These are phyloP conservation scores for Cephalopterus ornatus DNA, from an alignment of 2,113 vertebrate genomes.

Conservation along the genomic window DNA sequence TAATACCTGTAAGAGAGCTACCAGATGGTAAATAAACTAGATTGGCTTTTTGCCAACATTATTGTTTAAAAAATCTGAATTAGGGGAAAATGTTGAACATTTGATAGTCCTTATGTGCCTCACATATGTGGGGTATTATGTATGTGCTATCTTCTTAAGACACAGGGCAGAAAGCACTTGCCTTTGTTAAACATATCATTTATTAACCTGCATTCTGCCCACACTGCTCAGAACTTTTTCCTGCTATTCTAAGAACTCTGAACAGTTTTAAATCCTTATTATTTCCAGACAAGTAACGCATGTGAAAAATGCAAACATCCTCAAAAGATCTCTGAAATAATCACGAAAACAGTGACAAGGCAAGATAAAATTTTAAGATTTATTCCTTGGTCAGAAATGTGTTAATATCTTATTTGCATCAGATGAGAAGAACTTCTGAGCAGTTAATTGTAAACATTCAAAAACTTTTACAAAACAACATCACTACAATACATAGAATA, in stretches of 20 bases:
- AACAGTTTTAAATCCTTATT: neutral
- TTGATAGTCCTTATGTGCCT: neutral
- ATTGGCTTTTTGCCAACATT: neutral
- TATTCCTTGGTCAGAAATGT: neutral
- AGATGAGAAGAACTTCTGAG: neutral
- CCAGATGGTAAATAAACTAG: neutral
- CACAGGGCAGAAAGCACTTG: neutral
- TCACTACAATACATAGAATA: neutral
- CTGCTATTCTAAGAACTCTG: neutral
- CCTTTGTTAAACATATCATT: neutral
- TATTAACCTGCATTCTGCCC: neutral
- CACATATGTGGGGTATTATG: neutral
- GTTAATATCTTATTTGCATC: neutral
- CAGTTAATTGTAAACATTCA: neutral
- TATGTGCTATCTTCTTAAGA: neutral
- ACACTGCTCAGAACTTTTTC: neutral
- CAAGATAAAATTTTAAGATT: neutral
- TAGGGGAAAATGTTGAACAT: neutral
- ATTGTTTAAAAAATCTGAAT: neutral
- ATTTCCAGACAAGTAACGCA: neutral
- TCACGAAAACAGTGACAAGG: neutral
- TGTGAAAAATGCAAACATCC: neutral
- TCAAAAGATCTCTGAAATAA: neutral
- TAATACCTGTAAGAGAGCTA: neutral
- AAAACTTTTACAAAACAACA: neutral